These are phyloP conservation scores for Spondyliosoma cantharus DNA, from an alignment of 2,797 vertebrate genomes.

Conservation along the genomic window DNA sequence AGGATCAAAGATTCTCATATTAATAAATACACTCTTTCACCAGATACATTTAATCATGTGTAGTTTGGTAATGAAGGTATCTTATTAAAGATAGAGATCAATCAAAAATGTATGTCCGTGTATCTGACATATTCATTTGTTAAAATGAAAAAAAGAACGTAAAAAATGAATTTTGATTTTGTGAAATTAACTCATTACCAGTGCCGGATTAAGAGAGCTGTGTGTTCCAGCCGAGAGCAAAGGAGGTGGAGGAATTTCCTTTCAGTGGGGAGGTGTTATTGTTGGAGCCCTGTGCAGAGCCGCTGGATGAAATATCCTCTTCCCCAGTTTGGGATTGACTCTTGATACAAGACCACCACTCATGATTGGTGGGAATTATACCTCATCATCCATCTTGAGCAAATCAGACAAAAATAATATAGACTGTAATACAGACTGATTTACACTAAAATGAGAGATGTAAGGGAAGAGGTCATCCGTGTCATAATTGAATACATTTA, in stretches of 20 bases:
- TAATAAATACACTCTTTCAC: conserved; percentile 34
- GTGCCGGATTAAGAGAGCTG: conserved; percentile 82
- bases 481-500: conserved; percentile 16
- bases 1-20: conserved; percentile 37
- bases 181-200: conserved; percentile 87
- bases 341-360: conserved; percentile 72
- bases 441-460: conserved; percentile 29
- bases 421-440: background rate
- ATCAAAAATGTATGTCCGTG: conserved; percentile 64
- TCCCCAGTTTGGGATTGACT: conserved; percentile 80
- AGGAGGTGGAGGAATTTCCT: conserved; percentile 87
- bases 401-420: conserved; percentile 55
- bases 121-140: conserved; percentile 80
- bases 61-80: conserved; percentile 14
- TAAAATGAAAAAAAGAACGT: conserved; percentile 66
- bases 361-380: conserved; percentile 76
- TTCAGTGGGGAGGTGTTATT: conserved; percentile 88
- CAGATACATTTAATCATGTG: conserved; percentile 10
- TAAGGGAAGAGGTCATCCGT: conserved; percentile 13
- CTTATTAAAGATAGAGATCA: conserved; percentile 37
- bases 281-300: conserved; percentile 85
- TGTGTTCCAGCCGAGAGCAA: conserved; percentile 82
- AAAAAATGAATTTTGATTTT: conserved; percentile 84
- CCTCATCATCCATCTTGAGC: conserved; percentile 73
- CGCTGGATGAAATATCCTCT: conserved; percentile 80